These are phyloP conservation scores for Arnoldichthys spilopterus DNA, from an alignment of 2,797 vertebrate genomes.

Conservation along the genomic window DNA sequence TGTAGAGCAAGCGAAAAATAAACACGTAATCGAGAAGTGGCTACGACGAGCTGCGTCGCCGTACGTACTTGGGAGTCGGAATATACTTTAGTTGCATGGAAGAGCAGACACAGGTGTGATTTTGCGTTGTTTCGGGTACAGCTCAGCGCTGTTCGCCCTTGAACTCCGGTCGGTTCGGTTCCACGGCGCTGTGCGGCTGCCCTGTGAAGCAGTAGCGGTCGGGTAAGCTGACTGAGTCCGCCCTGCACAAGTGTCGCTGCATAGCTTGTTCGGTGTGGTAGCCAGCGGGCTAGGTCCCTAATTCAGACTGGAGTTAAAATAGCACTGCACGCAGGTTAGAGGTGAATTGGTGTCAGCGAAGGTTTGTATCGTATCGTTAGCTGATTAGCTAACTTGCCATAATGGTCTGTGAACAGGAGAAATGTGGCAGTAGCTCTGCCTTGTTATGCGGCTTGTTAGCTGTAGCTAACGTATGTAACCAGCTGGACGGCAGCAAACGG, in stretches of 20 bases:
- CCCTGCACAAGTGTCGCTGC: constrained; percentile 7
- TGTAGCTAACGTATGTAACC: too few relatives aligned
- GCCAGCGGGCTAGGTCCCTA: constrained; percentile 11
- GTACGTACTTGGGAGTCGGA: neutral
- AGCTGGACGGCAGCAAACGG: too few relatives aligned
- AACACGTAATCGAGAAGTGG: constrained; percentile 74
- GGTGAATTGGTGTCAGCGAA: too few relatives aligned
- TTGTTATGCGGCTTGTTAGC: too few relatives aligned
- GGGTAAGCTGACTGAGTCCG: constrained; percentile 30
- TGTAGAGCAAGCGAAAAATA: constrained; percentile 78
- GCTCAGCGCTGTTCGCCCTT: neutral
- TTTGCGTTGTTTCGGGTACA: neutral
- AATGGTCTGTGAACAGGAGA: too few relatives aligned
- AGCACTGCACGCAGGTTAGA: neutral
- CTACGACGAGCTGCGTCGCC: neutral
- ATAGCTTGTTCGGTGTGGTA: neutral
- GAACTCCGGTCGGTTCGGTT: neutral
- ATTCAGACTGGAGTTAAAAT: neutral
- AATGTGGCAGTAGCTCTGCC: too few relatives aligned
- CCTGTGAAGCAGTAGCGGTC: neutral
- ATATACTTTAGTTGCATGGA: constrained; percentile 31
- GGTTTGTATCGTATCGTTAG: too few relatives aligned
- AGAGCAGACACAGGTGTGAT: neutral
- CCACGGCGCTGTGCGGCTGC: neutral
- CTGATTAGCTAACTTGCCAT: too few relatives aligned